Conservation (phyloP, 2,113 vertebrate species). For the Tenebrosternarchus preto region DNA sequence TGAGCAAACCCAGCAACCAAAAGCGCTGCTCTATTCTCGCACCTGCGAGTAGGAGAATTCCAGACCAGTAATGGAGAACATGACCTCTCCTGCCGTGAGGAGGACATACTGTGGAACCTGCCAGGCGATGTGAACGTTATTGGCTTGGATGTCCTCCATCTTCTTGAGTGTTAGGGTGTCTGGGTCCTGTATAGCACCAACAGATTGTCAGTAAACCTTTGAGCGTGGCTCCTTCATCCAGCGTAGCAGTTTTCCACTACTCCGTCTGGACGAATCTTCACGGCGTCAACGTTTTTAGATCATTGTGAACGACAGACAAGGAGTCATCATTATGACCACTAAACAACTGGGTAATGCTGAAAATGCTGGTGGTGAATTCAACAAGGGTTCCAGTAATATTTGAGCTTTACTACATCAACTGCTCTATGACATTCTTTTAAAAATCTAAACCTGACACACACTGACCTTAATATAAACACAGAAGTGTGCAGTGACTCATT, state of each 20-base stretch:
- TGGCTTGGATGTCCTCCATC: constrained; percentile 81
- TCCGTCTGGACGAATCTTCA: no score
- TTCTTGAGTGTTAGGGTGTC: constrained; percentile 59
- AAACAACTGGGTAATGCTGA: no score
- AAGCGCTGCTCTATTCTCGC: background rate
- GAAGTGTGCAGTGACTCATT: constrained; percentile 17
- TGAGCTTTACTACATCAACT: background rate
- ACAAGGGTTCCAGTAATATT: background rate
- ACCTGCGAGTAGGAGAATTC: constrained; percentile 99
- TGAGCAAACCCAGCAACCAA: background rate
- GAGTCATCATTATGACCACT: no score
- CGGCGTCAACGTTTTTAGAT: no score
- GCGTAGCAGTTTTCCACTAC: background rate
- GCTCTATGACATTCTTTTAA: background rate
- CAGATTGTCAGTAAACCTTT: background rate
- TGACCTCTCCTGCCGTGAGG: constrained; percentile 89
- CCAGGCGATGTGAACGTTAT: constrained; percentile 87
- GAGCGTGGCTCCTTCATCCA: background rate
- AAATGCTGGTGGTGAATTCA: background rate
- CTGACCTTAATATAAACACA: no score
- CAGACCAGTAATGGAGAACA: constrained; percentile 96
- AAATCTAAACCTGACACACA: background rate
- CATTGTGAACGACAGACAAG: no score
- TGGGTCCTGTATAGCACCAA: constrained; percentile 64
- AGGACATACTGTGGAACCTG: constrained; percentile 92